Conservation (phyloP, 1,140 invertebrate species). For the Drosophila micromelanica region DNA sequence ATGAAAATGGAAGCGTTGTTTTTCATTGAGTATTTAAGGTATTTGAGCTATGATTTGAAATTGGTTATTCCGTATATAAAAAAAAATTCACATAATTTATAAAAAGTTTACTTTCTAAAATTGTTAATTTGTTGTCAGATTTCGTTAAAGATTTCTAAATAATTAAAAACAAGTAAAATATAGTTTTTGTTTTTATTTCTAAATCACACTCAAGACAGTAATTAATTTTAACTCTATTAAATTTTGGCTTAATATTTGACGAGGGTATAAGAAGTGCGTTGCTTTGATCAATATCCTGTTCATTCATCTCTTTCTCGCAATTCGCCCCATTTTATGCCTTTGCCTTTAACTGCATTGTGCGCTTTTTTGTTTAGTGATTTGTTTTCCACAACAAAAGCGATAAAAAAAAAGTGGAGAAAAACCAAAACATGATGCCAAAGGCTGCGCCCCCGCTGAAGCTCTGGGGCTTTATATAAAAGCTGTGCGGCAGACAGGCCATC, state of each 20-base stretch:
- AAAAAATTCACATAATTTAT: too few species aligned
- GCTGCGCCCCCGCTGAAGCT: slow-evolving; percentile 65
- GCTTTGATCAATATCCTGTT: slow-evolving; percentile 7
- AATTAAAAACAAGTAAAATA: too few species aligned
- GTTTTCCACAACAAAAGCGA: slow-evolving; percentile 56
- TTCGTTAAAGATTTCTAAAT: too few species aligned
- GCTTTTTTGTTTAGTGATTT: slow-evolving; percentile 79
- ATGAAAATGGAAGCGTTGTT: slow-evolving; percentile 65
- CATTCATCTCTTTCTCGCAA: slow-evolving; percentile 35
- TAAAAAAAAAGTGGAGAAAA: slow-evolving; percentile 53
- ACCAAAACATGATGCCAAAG: slow-evolving; percentile 76
- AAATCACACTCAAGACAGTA: too few species aligned
- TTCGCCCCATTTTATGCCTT: slow-evolving; percentile 51
- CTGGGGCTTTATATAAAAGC: slow-evolving; percentile 80
- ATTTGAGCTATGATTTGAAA: background rate
- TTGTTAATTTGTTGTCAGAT: too few species aligned
- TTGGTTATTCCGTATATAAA: background rate
- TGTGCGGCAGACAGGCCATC: slow-evolving; percentile 81
- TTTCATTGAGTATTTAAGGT: slow-evolving; percentile 12
- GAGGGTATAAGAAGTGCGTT: slow-evolving; percentile 39
- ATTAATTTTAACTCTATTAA: background rate
- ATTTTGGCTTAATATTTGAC: background rate
- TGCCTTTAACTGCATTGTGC: slow-evolving; percentile 75
- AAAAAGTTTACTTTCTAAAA: too few species aligned
- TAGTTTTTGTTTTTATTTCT: too few species aligned